phyloP scores from a whole-genome alignment of 2,113 vertebrate genomes.

The Eulemur rufifrons region DNA sequence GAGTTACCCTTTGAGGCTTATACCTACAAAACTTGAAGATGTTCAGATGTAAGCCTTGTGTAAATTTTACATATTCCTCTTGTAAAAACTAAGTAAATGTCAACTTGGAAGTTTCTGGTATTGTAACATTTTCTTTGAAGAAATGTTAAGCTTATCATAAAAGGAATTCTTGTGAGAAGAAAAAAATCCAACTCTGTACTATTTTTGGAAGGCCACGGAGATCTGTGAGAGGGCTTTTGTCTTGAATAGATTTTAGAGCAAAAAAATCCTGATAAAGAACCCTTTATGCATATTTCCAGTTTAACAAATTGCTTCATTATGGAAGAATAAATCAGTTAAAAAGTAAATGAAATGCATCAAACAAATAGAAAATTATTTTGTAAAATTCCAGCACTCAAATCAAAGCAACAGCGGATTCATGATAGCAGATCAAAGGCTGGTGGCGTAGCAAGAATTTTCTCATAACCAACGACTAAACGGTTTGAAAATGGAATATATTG shows the following conservation, averaged over 20 bases:
- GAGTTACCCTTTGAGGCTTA: slow-evolving; percentile 65
- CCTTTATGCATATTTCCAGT: slow-evolving; percentile 8
- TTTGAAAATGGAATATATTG: slow-evolving; percentile 1
- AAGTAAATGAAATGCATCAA: slow-evolving; percentile 27
- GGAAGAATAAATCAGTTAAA: slow-evolving; percentile 50
- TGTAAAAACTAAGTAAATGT: slow-evolving; percentile 78
- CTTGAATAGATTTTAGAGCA: slow-evolving; percentile 13
- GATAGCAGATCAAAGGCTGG: not conserved
- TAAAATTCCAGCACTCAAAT: slow-evolving; percentile 42
- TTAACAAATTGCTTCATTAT: slow-evolving; percentile 16
- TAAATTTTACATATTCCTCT: slow-evolving; percentile 78
- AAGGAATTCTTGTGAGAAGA: slow-evolving; percentile 55
- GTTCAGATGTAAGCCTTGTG: slow-evolving; percentile 74
- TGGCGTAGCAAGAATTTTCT: not conserved
- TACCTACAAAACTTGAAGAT: slow-evolving; percentile 63
- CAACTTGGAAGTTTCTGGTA: slow-evolving; percentile 71
- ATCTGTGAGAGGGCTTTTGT: slow-evolving; percentile 19
- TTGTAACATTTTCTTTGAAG: slow-evolving; percentile 76
- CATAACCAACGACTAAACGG: not conserved
- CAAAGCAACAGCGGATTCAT: slow-evolving; percentile 41
- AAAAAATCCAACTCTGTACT: slow-evolving; percentile 26
- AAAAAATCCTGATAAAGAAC: slow-evolving; percentile 48
- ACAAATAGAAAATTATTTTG: slow-evolving; percentile 52
- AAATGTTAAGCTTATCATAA: slow-evolving; percentile 75
- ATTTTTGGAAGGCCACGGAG: slow-evolving; percentile 49